Conservation (phyloP, 2,888 invertebrate genomes). For the Spilarctia lutea region DNA sequence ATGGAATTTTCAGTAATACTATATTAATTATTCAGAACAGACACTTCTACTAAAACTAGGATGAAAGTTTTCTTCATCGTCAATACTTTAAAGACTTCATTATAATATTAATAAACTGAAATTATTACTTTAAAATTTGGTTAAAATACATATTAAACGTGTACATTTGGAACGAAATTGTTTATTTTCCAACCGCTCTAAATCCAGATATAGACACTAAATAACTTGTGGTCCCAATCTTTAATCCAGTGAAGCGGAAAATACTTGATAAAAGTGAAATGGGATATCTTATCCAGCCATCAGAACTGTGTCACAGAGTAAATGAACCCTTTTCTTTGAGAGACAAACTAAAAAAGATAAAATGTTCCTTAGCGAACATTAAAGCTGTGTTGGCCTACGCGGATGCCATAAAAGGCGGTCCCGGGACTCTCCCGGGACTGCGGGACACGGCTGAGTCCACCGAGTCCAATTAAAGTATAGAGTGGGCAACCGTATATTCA, state of each 20-base stretch:
- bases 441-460: conserved; percentile 57
- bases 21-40: not conserved
- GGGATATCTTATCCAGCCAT: conserved; percentile 75
- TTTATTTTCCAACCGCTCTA: conserved; percentile 12
- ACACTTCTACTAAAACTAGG: not conserved
- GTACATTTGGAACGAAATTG: not conserved
- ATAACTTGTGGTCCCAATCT: conserved; percentile 43
- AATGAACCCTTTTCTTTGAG: conserved; percentile 81
- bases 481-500: conserved; percentile 58
- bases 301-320: conserved; percentile 78
- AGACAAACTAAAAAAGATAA: conserved; percentile 84
- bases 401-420: conserved; percentile 77
- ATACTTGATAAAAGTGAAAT: conserved; percentile 72
- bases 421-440: conserved; percentile 67
- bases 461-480: conserved; percentile 76
- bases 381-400: conserved; percentile 77
- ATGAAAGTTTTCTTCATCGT: not conserved
- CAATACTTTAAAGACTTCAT: not conserved
- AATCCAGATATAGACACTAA: conserved; percentile 27
- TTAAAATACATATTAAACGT: not conserved
- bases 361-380: conserved; percentile 83
- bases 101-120: not conserved
- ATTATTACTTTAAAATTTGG: not conserved
- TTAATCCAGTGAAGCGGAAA: conserved; percentile 65
- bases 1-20: not conserved